These are phyloP conservation scores for Sphenodon punctatus DNA, from an alignment of 2,797 vertebrate genomes.

Conservation along the genomic window DNA sequence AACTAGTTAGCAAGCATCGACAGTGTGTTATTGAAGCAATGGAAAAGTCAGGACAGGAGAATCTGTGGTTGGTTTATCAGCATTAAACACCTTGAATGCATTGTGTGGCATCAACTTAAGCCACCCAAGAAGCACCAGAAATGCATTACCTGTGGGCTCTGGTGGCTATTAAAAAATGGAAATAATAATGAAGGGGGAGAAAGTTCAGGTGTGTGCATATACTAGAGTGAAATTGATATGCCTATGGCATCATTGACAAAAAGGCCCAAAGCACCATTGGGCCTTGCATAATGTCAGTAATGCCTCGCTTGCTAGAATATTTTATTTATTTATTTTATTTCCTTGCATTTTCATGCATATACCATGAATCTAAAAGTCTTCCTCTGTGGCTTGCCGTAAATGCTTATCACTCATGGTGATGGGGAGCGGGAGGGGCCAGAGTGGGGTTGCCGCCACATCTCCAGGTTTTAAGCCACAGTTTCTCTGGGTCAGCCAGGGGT, in stretches of 20 bases:
- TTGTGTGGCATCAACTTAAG: conserved; percentile 17
- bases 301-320: conserved; percentile 6
- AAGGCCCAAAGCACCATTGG: conserved; percentile 16
- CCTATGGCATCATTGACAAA: conserved; percentile 26
- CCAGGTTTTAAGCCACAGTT: too few species aligned
- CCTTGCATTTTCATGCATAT: too few species aligned
- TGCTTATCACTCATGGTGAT: too few species aligned
- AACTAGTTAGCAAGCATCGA: conserved; percentile 13
- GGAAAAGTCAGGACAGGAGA: conserved; percentile 38
- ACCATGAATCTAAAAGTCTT: background rate
- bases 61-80: conserved; percentile 53
- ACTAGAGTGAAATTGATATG: background rate
- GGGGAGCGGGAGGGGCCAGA: too few species aligned
- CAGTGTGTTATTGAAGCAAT: conserved; percentile 15
- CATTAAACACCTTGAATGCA: conserved; percentile 58
- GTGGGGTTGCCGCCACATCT: too few species aligned
- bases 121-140: conserved; percentile 28
- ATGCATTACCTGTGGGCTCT: conserved; percentile 35
- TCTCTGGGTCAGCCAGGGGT: too few species aligned
- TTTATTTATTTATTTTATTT: too few species aligned
- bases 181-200: conserved; percentile 36
- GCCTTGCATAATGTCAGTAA: conserved; percentile 15
- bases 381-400: background rate
- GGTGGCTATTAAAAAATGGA: conserved; percentile 19
- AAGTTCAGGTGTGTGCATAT: conserved; percentile 6